phyloP scores from a whole-genome alignment of 2,888 invertebrate genomes.

The Apoda limacodes region DNA sequence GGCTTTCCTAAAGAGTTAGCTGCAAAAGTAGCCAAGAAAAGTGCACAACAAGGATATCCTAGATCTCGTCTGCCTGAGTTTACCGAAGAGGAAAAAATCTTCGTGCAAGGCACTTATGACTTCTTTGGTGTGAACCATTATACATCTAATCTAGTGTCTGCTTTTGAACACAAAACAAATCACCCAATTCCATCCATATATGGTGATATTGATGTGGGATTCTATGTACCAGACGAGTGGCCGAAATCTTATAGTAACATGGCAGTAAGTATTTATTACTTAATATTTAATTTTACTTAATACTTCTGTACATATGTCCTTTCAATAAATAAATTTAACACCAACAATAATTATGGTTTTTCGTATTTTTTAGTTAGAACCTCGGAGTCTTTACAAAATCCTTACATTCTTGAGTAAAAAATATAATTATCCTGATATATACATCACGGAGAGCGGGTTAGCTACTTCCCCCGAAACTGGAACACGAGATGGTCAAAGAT shows the following conservation, averaged over 20 bases:
- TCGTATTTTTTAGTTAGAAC: constrained; percentile 50
- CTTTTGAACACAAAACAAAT: too few relatives aligned
- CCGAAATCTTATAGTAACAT: too few relatives aligned
- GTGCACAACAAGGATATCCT: constrained; percentile 9
- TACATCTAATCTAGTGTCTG: constrained; percentile 56
- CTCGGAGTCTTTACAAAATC: constrained; percentile 71
- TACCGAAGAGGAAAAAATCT: too few relatives aligned
- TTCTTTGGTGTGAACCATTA: constrained; percentile 77
- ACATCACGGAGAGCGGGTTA: constrained; percentile 72
- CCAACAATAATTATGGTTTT: too few relatives aligned
- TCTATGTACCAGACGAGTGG: too few relatives aligned
- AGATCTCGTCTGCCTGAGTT: too few relatives aligned
- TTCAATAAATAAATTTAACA: too few relatives aligned
- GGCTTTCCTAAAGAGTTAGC: constrained; percentile 14
- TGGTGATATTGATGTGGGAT: too few relatives aligned
- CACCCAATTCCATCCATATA: too few relatives aligned
- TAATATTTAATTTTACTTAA: too few relatives aligned
- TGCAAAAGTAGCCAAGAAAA: constrained; percentile 56
- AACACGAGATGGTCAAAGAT: constrained; percentile 54
- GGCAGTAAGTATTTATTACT: too few relatives aligned
- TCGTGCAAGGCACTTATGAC: constrained; percentile 73
- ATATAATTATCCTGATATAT: constrained; percentile 68
- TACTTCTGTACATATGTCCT: too few relatives aligned
- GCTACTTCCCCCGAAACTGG: constrained; percentile 54
- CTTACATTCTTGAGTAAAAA: constrained; percentile 56